phyloP scores from a whole-genome alignment of 2,113 vertebrate genomes.

The Hirundichthys speculiger region DNA sequence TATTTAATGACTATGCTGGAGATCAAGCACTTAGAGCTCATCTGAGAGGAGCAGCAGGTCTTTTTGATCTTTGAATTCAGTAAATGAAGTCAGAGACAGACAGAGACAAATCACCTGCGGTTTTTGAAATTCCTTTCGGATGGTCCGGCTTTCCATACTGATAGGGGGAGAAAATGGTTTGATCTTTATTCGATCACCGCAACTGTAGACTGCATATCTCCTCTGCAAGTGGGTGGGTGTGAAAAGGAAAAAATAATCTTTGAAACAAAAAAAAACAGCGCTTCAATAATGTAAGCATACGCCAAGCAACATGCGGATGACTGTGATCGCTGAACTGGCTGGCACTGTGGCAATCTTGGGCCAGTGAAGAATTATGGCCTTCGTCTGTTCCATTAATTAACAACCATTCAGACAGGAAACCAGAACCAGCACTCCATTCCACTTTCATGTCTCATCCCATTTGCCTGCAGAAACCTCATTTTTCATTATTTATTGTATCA shows the following conservation, averaged over 20 bases:
- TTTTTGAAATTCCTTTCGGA: constrained; percentile 67
- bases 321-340: constrained; percentile 48
- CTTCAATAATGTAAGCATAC: constrained; percentile 27
- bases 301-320: constrained; percentile 49
- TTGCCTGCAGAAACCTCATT: constrained; percentile 71
- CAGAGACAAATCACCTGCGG: constrained; percentile 71
- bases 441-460: constrained; percentile 76
- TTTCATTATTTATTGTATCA: constrained; percentile 72
- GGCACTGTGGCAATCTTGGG: constrained; percentile 51
- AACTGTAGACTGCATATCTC: constrained; percentile 39
- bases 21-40: constrained; percentile 70
- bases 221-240: constrained; percentile 27
- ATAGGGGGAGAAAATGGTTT: constrained; percentile 74
- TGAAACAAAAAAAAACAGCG: constrained; percentile 21
- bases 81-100: constrained; percentile 69
- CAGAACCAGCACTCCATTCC: constrained; percentile 68
- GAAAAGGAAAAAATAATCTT: constrained; percentile 4
- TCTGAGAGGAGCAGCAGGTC: constrained; percentile 49
- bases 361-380: constrained; percentile 62
- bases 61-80: constrained; percentile 70
- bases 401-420: constrained; percentile 78
- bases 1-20: constrained; percentile 62
- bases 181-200: constrained; percentile 63
- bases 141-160: constrained; percentile 59
- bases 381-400: constrained; percentile 79